Conservation (phyloP, 2,113 vertebrate species). For the Protobothrops flavoviridis region DNA sequence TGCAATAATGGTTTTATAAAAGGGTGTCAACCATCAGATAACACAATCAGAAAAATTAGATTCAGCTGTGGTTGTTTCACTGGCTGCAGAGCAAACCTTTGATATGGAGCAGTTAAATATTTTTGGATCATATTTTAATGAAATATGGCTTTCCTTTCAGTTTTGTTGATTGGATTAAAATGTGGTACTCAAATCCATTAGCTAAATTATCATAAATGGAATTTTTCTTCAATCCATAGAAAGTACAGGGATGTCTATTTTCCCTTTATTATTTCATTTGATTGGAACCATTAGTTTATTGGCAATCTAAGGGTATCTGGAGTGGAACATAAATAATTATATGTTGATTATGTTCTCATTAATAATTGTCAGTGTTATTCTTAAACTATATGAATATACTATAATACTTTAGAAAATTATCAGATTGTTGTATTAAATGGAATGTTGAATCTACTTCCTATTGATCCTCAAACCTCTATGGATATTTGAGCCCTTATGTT, state of each 20-base stretch:
- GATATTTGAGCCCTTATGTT: neutral
- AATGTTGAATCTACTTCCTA: neutral
- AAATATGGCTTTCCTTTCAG: neutral
- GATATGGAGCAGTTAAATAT: neutral
- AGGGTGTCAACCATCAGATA: neutral
- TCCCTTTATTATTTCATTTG: neutral
- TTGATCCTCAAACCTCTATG: neutral
- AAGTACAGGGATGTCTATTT: neutral
- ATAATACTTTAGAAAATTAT: neutral
- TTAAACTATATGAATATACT: neutral
- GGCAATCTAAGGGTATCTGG: neutral
- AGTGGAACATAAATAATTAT: neutral
- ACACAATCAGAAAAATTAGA: neutral
- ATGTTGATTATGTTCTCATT: neutral
- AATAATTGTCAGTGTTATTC: neutral
- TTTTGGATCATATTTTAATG: neutral
- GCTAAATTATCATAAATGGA: neutral
- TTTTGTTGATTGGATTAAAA: neutral
- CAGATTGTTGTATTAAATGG: neutral
- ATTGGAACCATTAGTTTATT: neutral
- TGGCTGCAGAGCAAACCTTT: neutral
- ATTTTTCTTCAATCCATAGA: neutral
- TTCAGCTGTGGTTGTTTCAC: neutral
- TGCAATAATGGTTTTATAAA: neutral
- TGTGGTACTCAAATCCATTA: neutral